Evolutionary conservation across 2,113 vertebrate genomes (phyloP).

Genomic region (Coturnix japonica): DNA sequence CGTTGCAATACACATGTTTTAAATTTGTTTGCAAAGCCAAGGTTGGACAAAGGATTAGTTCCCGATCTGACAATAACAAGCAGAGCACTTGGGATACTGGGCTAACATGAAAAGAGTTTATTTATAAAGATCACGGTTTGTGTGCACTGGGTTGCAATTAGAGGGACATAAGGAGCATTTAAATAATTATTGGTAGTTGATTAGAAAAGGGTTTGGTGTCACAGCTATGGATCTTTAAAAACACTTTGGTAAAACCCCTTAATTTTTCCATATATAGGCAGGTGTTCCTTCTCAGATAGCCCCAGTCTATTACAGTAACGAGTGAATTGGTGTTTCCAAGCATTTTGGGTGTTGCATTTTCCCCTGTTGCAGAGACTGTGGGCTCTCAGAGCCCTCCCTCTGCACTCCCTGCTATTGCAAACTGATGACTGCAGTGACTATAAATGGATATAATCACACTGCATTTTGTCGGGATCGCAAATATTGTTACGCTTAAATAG

Average conservation of each 20-base stretch:
- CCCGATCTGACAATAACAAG: background rate
- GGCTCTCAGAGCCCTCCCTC: background rate
- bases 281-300: background rate
- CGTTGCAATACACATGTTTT: background rate
- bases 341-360: background rate
- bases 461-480: background rate
- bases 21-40: slow-evolving; percentile 26
- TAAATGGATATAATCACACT: background rate
- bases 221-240: background rate
- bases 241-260: background rate
- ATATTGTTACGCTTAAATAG: slow-evolving; percentile 44
- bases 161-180: background rate
- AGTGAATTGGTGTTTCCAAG: background rate
- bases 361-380: background rate
- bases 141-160: background rate
- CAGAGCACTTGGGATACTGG: background rate
- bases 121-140: background rate
- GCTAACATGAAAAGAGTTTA: slow-evolving; percentile 1
- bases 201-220: background rate
- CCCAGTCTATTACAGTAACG: background rate
- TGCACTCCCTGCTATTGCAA: background rate
- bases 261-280: background rate
- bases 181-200: background rate
- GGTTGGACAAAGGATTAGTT: background rate
- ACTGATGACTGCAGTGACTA: background rate